Base-by-base conservation (phyloP, 2,888 invertebrate species). In the Cerceris ruficornis region DNA sequence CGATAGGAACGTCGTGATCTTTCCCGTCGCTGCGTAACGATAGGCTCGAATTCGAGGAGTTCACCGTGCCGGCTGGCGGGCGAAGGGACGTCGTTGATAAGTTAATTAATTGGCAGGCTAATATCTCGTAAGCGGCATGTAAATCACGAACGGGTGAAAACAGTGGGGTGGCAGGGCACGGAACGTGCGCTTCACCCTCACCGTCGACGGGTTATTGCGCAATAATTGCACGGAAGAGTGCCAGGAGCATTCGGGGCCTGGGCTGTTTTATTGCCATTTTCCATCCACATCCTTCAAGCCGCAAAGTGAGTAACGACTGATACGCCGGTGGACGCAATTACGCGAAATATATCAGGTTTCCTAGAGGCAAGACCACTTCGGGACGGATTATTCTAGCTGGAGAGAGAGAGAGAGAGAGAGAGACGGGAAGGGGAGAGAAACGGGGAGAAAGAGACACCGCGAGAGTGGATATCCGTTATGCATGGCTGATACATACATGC, bases 171-270 rank as follows among this genome's bases (percentile, higher is more conserved):
- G 67, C 49, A 46, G 7, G 39, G 49, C 57, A 49, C 54, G 73
- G 54, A 77, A 62, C 74, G 73, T 74, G 83, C 66, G 80, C 69
- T 75, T 65, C 83, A 50, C 59, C 81, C 85, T 42, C 76, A 55
- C 71, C 64, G 73, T 28, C 28, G 28, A 28, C 28, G 28, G 28
- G 28, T 71, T 85, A 84, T 85, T 77, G 83, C 80, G 80, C 68
- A 85, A 83, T 85, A 84, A 84, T 84, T 85, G 85, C 80, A 69
- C 69, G 76, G 69, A 83, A 85, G 85, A 83, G 72, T 76, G 77
- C 69, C 77, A 73, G 62, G 64, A 67, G 57, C 80, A 65, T 69
- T 75, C 71, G 58, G 58, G 60, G 17, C 62, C 55, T 67, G 58
- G 67, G 41, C 67, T 60, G 80, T 71, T 84, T 84, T 76, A 84